These are phyloP conservation scores for Dynastes grantii DNA, from an alignment of 2,888 invertebrate species.

Conservation along the genomic window DNA sequence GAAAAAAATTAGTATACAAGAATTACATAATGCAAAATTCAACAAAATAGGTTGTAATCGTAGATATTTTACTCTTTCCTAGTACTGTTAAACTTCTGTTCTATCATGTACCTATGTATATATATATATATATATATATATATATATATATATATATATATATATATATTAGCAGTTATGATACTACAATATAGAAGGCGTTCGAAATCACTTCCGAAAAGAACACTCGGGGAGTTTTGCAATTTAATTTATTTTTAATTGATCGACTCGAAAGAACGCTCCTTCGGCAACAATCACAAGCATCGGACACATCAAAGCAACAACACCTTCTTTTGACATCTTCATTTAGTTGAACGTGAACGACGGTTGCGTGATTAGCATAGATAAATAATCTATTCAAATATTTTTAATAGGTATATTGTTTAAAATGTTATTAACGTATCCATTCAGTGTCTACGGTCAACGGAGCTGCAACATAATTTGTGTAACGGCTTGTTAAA, in stretches of 20 bases:
- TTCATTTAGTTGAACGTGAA: constrained; percentile 18
- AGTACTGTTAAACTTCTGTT: too few species aligned
- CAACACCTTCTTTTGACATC: constrained; percentile 35
- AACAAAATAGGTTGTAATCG: too few species aligned
- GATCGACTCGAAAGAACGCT: constrained; percentile 19
- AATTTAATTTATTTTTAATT: constrained; percentile 46
- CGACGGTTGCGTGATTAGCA: constrained; percentile 30
- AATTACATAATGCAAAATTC: too few species aligned
- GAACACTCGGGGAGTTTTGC: constrained; percentile 14
- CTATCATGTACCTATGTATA: too few species aligned
- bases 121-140: too few species aligned
- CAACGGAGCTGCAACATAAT: not conserved
- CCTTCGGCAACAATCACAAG: not conserved
- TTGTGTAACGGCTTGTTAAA: constrained; percentile 21
- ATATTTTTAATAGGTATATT: constrained; percentile 34
- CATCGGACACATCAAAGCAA: constrained; percentile 34
- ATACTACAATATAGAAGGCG: too few species aligned
- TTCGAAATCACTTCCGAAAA: constrained; percentile 9
- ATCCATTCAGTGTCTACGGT: constrained; percentile 13
- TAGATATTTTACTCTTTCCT: too few species aligned
- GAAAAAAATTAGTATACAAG: too few species aligned
- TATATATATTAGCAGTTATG: too few species aligned
- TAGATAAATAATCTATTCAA: constrained; percentile 42
- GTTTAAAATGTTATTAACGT: constrained; percentile 35
- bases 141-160: too few species aligned